Conservation (phyloP, 2,113 vertebrate species). For the Hemibagrus wyckioides region DNA sequence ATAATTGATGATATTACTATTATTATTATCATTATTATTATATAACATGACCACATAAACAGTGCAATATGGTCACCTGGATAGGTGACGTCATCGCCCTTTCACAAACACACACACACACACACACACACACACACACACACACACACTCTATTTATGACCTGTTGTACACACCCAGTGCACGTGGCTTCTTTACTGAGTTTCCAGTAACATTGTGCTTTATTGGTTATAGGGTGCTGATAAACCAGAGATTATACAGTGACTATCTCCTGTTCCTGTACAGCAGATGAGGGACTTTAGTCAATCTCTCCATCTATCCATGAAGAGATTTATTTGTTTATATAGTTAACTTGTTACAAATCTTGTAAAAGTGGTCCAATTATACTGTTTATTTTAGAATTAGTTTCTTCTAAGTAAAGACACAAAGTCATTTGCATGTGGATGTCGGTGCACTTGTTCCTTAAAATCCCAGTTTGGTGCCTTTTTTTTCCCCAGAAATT, state of each 20-base stretch:
- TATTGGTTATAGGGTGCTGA: not conserved
- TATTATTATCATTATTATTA: not conserved
- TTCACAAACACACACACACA: not conserved
- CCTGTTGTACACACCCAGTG: not conserved
- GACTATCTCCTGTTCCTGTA: not conserved
- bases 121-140: not conserved
- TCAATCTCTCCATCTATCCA: not conserved
- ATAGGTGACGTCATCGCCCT: not conserved
- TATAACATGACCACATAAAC: not conserved
- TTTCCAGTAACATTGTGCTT: not conserved
- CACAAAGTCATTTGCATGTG: not conserved
- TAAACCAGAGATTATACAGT: not conserved
- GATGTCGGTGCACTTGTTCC: not conserved
- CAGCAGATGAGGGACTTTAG: not conserved
- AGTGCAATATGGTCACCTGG: not conserved
- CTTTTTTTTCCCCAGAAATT: not conserved
- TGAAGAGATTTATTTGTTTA: not conserved
- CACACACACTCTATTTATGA: not conserved
- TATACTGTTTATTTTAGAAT: not conserved
- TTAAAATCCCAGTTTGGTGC: not conserved
- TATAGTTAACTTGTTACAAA: not conserved
- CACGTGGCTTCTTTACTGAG: slow-evolving; percentile 1
- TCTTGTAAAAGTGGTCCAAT: not conserved
- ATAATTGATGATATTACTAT: not conserved
- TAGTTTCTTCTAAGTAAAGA: not conserved